Percentiles rank a stretch among this genome's conserved stretches.
Evolutionary conservation across 2,888 invertebrate genomes (phyloP).

Genomic region (Diadromus collaris): DNA sequence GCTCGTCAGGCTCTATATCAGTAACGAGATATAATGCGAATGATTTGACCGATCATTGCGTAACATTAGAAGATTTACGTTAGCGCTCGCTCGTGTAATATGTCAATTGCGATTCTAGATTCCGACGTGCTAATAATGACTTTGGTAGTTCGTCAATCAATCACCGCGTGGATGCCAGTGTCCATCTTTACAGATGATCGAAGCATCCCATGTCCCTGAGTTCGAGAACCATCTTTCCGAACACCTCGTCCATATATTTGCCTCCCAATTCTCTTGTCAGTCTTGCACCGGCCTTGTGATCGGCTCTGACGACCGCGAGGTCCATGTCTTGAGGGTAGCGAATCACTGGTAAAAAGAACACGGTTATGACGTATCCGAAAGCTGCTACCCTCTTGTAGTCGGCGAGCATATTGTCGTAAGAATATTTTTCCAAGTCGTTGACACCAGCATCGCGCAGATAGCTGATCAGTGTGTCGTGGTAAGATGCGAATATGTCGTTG

Average conservation of each 20-base stretch:
- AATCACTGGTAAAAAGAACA: slow-evolving; percentile 65
- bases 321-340: slow-evolving; percentile 13
- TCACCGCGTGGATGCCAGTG: neutral
- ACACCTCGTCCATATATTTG: slow-evolving; percentile 65
- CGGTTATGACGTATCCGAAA: slow-evolving; percentile 69
- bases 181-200: slow-evolving; percentile 13
- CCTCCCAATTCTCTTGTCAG: slow-evolving; percentile 61
- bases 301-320: accelerated
- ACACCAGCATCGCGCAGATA: slow-evolving; percentile 65
- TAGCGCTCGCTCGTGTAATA: neutral
- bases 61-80: neutral
- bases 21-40: neutral
- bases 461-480: slow-evolving; percentile 68
- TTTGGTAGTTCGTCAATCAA: neutral
- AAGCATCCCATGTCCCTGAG: slow-evolving; percentile 53
- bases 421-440: slow-evolving; percentile 65
- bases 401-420: slow-evolving; percentile 66
- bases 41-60: neutral
- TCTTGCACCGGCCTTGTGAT: neutral
- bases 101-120: neutral
- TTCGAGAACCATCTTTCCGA: slow-evolving; percentile 73
- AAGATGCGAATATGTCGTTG: slow-evolving; percentile 65
- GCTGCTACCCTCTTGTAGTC: slow-evolving; percentile 70
- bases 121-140: neutral
- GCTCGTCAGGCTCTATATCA: too few species aligned